Evolutionary conservation across 2,888 invertebrate genomes (phyloP).

Genomic region (Patella depressa): DNA sequence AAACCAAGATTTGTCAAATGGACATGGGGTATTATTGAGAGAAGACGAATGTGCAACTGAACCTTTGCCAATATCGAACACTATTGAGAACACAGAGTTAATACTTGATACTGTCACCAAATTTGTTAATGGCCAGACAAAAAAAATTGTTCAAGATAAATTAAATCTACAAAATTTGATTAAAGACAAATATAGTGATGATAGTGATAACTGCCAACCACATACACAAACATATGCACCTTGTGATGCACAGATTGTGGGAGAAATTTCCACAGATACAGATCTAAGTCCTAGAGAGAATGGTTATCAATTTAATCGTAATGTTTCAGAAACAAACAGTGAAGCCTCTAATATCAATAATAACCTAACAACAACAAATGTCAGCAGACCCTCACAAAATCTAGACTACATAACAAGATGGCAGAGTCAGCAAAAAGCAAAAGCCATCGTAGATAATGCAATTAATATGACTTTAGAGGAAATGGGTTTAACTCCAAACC

Average conservation of each 20-base stretch:
- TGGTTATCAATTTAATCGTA: neutral
- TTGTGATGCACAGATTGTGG: too few species aligned
- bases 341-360: neutral
- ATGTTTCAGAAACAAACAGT: neutral
- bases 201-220: neutral
- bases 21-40: neutral
- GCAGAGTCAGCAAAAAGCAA: slow-evolving; percentile 25
- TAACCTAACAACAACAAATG: neutral
- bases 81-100: neutral
- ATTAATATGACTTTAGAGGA: slow-evolving; percentile 25
- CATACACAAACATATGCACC: neutral
- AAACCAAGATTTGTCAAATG: slow-evolving; percentile 1
- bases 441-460: slow-evolving; percentile 25
- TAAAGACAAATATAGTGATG: neutral
- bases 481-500: slow-evolving; percentile 23
- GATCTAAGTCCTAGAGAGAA: neutral
- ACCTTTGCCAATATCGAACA: neutral
- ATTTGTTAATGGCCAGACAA: slow-evolving; percentile 9
- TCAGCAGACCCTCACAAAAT: neutral
- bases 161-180: neutral
- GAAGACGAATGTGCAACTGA: neutral
- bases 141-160: neutral
- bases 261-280: neutral
- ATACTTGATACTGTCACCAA: neutral
- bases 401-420: slow-evolving; percentile 13